Base-by-base conservation (phyloP, 2,888 invertebrate species). In the Cephus nigrinus region DNA sequence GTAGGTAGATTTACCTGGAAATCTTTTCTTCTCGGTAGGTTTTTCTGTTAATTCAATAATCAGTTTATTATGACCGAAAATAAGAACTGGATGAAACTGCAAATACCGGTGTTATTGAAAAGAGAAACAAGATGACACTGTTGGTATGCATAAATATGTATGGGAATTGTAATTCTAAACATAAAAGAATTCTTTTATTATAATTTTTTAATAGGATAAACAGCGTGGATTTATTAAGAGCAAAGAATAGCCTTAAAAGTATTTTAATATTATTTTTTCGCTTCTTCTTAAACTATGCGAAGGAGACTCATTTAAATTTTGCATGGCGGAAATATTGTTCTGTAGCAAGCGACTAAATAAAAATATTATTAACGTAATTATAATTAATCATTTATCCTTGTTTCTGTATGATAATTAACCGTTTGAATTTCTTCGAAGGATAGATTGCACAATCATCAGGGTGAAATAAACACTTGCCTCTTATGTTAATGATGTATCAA, bases 401-500 rank as follows among this genome's bases (percentile, higher is more conserved):
- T 55, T 9, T 55, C 23, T 55, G 55, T 9, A 55, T 23, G 9
- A 73, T 69, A 32, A 80, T 36, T 71, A 31, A 30, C 36, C 34
- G 34, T 31, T 75, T 12, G 15, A 33, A 71, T 71, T 75, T 23
- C 5, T 11, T 36, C 15, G 12, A 69, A 75, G 79, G 77, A 76
- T 68, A 55, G 23, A 55, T 55, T 55, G 55, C 55, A 23, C 15
- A 55, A 55, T 55, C 9, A 9, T 55, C 55, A 55, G 55, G 23
- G 5, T 9, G 23, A 55, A 23, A 55, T 55, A 9, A 55, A 71
- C 23, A 32, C 31, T 34, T 74, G 35, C 4, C 12, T 74, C n/a
- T 33, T 35, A 33, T 74, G 35, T 74, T 32, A 76, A 73, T 75
- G 79, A 83, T 79, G 79, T 68, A 83, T 80, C 76, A 88, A 90